phyloP scores from a whole-genome alignment of 2,113 vertebrate species.

The Oryzias curvinotus region DNA sequence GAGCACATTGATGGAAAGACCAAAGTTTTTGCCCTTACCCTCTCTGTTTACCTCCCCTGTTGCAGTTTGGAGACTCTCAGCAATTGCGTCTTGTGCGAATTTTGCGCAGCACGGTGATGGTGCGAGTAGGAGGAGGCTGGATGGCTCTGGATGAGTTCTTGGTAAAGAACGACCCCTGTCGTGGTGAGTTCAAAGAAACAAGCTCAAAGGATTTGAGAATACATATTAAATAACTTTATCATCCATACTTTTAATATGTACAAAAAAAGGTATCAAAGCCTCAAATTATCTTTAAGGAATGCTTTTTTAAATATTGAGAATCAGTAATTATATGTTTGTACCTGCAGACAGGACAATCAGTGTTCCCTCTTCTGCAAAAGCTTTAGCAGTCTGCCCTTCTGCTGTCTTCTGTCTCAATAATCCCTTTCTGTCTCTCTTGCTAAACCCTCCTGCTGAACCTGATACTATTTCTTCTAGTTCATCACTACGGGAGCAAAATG shows the following conservation, averaged over 20 bases:
- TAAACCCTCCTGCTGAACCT: constrained; percentile 77
- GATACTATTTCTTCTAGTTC: constrained; percentile 97
- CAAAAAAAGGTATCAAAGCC: too few species aligned
- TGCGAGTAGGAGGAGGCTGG: constrained; percentile 98
- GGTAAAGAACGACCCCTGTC: constrained; percentile 98
- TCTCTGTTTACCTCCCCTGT: constrained; percentile 25
- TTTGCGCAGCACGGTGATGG: constrained; percentile 96
- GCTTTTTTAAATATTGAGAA: too few species aligned
- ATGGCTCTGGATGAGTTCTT: constrained; percentile 99
- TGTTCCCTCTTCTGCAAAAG: not conserved
- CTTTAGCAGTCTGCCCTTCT: constrained; percentile 20
- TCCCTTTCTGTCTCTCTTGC: constrained; percentile 53
- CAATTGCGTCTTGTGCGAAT: constrained; percentile 96
- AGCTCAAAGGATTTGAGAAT: not conserved
- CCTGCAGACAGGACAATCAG: not conserved
- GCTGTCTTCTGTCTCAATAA: constrained; percentile 27
- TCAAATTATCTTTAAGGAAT: too few species aligned
- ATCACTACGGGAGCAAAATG: constrained; percentile 99
- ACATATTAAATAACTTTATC: not conserved
- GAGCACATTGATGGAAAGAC: not conserved
- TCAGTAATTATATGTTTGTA: too few species aligned
- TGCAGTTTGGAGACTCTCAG: constrained; percentile 96
- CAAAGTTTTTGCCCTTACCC: constrained; percentile 24
- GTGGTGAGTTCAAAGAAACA: constrained; percentile 82
- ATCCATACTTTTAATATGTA: too few species aligned